Evolutionary conservation across 2,797 vertebrate genomes (phyloP).

Genomic region (Novumbra hubbsi): DNA sequence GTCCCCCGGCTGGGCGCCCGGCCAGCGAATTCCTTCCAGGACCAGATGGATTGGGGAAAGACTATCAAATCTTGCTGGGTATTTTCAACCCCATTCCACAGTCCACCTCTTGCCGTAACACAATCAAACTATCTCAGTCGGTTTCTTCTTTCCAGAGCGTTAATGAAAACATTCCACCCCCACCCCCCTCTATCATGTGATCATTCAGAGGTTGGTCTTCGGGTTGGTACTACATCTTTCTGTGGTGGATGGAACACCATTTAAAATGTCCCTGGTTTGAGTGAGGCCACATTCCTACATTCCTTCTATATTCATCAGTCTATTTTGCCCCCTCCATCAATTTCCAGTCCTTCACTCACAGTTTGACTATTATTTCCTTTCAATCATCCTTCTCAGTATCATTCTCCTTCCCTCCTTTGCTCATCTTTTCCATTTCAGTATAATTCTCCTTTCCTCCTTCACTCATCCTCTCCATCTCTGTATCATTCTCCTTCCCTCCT

Average conservation of each 20-base stretch:
- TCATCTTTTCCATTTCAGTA: neutral
- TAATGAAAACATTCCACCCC: neutral
- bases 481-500: neutral
- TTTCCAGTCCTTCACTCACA: no score
- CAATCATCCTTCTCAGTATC: no score
- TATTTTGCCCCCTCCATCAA: no score
- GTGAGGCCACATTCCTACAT: no score
- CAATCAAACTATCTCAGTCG: neutral
- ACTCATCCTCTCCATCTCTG: constrained; percentile 1
- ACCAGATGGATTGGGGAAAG: neutral
- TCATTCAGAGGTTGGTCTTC: neutral
- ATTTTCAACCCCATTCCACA: neutral
- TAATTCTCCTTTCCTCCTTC: neutral
- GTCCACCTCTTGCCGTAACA: neutral
- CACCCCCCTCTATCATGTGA: neutral
- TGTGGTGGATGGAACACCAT: neutral
- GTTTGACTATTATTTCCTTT: no score
- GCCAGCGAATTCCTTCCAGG: neutral
- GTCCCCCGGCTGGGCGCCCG: neutral
- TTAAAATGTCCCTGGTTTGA: neutral
- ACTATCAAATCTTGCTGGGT: neutral
- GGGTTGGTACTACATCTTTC: neutral
- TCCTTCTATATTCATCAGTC: no score
- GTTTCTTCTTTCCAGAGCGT: neutral
- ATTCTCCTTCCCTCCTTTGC: neutral